Conservation (phyloP, 2,113 vertebrate genomes). For the Opisthocomus hoazin region DNA sequence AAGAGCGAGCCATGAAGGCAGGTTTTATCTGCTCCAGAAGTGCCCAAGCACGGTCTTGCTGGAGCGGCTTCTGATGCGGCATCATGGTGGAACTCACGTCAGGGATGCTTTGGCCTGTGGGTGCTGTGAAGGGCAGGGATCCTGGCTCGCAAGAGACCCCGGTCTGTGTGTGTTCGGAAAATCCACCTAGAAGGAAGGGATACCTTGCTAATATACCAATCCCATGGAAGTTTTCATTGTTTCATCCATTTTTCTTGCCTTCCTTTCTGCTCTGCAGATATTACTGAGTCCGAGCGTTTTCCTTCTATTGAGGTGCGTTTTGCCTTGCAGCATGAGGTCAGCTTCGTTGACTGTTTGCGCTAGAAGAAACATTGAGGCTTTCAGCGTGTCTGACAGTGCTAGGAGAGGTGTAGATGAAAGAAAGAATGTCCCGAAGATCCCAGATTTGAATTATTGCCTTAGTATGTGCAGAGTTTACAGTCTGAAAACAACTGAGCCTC, state of each 20-base stretch:
- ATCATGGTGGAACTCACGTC: neutral
- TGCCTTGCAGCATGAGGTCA: neutral
- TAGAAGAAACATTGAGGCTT: neutral
- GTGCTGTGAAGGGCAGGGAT: neutral
- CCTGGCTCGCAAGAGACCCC: accelerated
- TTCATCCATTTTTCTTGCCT: neutral
- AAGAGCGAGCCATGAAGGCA: neutral
- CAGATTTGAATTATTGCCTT: neutral
- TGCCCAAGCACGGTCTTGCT: accelerated
- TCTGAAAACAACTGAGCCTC: neutral
- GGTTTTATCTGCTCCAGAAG: accelerated
- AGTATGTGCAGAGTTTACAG: neutral
- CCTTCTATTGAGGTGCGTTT: neutral
- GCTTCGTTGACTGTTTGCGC: neutral
- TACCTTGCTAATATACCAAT: accelerated
- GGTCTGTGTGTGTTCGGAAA: accelerated
- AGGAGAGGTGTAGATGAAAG: neutral
- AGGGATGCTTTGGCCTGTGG: neutral
- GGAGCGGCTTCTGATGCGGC: neutral
- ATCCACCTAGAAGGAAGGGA: neutral
- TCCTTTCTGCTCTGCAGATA: neutral
- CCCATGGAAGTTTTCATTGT: accelerated
- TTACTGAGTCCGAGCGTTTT: neutral
- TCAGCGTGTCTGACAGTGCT: accelerated
- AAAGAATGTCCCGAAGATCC: accelerated